These are phyloP conservation scores for Lemur catta DNA, from an alignment of 2,797 vertebrate species.

Conservation along the genomic window DNA sequence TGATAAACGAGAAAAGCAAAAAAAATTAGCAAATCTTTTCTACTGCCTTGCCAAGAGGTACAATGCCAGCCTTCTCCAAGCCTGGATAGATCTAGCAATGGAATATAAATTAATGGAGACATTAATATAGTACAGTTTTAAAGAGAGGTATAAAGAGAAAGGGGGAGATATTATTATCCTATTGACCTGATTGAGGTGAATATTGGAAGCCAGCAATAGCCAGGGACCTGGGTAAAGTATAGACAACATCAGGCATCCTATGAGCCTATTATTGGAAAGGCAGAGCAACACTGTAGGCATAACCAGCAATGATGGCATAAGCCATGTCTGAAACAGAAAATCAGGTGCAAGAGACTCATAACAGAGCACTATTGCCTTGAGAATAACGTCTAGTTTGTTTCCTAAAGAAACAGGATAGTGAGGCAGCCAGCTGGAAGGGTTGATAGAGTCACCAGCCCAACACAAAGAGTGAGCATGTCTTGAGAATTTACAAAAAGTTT, in stretches of 20 bases:
- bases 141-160: not conserved
- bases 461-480: not conserved
- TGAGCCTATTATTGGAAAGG: not conserved
- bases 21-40: not conserved
- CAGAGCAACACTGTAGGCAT: not conserved
- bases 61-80: not conserved
- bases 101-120: not conserved
- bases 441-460: not conserved
- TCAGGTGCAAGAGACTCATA: not conserved
- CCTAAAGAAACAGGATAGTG: not conserved
- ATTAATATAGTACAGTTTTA: not conserved
- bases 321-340: not conserved
- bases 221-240: not conserved
- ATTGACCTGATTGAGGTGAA: not conserved
- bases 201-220: not conserved
- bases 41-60: not conserved
- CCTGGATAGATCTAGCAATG: not conserved
- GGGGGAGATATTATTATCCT: not conserved
- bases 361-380: not conserved
- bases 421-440: not conserved
- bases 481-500: not conserved
- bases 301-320: not conserved
- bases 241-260: not conserved
- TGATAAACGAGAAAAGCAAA: not conserved
- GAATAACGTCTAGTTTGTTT: not conserved